These are phyloP conservation scores for Apamea monoglypha DNA, from an alignment of 2,888 invertebrate species.

Conservation along the genomic window DNA sequence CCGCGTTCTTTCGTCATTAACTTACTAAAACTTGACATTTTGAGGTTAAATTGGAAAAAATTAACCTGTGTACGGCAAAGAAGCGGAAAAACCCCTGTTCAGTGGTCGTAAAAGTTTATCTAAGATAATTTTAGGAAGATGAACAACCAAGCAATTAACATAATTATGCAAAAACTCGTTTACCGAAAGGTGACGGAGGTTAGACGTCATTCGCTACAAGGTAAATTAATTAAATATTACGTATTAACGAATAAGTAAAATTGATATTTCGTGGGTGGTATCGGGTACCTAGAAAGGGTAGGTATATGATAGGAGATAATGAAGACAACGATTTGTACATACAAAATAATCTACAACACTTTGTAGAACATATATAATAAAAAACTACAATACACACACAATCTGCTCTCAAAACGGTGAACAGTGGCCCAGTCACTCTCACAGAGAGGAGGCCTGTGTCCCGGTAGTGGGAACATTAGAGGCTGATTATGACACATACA, in stretches of 20 bases:
- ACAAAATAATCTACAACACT: not conserved
- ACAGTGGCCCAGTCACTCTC: no score
- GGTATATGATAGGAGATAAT: not conserved
- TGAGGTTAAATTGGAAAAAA: not conserved
- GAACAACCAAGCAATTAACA: not conserved
- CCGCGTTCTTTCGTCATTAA: not conserved
- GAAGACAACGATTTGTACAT: not conserved
- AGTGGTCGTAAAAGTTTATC: not conserved
- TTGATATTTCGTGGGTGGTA: not conserved
- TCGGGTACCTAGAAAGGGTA: no score
- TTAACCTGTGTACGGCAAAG: no score
- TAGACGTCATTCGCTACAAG: slow-evolving; percentile 4
- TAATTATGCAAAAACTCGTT: slow-evolving; percentile 16
- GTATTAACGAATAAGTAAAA: not conserved
- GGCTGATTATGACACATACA: no score
- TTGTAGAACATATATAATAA: not conserved
- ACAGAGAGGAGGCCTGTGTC: no score
- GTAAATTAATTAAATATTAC: not conserved
- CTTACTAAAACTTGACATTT: not conserved
- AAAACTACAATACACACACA: no score
- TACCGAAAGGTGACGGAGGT: slow-evolving; percentile 13
- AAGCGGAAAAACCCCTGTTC: not conserved
- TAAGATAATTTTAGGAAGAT: slow-evolving; percentile 1
- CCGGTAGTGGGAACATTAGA: no score
- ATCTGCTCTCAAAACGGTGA: no score